Evolutionary conservation across 2,113 vertebrate species (phyloP), one percentile per base, ranked within the genome.

Genomic region (Triplophysa siluroides): DNA sequence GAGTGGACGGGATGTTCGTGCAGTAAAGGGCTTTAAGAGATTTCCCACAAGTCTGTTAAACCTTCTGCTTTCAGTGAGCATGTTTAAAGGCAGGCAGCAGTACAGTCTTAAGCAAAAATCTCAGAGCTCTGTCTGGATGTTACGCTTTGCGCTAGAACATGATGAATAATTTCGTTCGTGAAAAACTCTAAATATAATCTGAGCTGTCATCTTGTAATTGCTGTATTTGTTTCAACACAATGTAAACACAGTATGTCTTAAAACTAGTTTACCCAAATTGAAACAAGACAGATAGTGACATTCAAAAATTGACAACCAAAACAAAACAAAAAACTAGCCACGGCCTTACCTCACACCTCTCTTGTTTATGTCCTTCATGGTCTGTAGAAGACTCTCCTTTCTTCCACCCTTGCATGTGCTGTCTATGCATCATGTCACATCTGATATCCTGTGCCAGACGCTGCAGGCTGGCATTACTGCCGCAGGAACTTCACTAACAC

Each of bases 1-100:
- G 69, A 75, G 33, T 81, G 79, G 56, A 78, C 26, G 67, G 33
- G 63, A 45, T 24, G 41, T 81, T 61, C 24, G 38, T 47, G 63
- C 23, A 24, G 54, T 24, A 33, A 21, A 29, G 73, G 54, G 54
- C 67, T 78, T 73, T 78, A 41, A 63, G 58, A 68, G 29, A 63
- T 60, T 16, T 64, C 62, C 75, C 74, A 66, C 10, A 58, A 47
- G 79, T 77, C 70, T 68, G 45, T 64, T 75, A 78, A 75, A 38
- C 52, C 69, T 68, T 81, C 62, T 84, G 62, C 66, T 84, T 81
- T 76, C 80, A 33, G 47, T 77, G 63, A 77, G 74, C 63, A 70
- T 38, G 70, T 21, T 12, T 52, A 71, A 45, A 78, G 26, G 66
- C 61, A 62, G 61, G n/a, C 16, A 13, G 13, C 33, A 50, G 67